These are phyloP conservation scores for Drosophila eohydei DNA, from an alignment of 2,888 invertebrate genomes.

Conservation along the genomic window DNA sequence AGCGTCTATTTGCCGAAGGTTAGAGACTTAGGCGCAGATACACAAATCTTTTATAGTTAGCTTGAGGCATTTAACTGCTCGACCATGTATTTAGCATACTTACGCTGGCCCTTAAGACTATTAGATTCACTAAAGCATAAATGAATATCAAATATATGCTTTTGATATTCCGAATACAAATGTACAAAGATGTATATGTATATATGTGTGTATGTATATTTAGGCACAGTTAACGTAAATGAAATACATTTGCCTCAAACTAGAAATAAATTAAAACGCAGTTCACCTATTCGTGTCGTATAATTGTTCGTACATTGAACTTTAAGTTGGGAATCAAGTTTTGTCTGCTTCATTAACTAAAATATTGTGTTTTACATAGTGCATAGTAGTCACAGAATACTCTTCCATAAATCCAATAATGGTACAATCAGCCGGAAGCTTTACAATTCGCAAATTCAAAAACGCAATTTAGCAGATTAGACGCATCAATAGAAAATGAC, in stretches of 20 bases:
- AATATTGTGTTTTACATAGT: neutral
- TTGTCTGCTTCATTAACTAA: neutral
- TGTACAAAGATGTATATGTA: neutral
- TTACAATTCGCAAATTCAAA: constrained; percentile 26
- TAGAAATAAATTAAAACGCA: neutral
- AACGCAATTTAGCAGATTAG: constrained; percentile 39
- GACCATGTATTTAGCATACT: constrained; percentile 28
- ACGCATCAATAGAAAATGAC: constrained; percentile 33
- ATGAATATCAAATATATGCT: constrained; percentile 16
- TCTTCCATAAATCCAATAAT: constrained; percentile 3
- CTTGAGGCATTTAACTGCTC: constrained; percentile 24
- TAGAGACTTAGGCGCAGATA: constrained; percentile 30
- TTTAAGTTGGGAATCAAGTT: neutral
- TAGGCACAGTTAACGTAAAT: neutral
- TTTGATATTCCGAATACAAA: constrained; percentile 10
- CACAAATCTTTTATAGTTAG: constrained; percentile 20
- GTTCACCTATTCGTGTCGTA: neutral
- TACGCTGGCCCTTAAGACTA: constrained; percentile 4
- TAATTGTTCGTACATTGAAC: constrained; percentile 7
- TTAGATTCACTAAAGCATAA: constrained; percentile 5
- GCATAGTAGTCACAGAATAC: neutral
- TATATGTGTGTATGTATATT: too few relatives aligned
- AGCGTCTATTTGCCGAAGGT: constrained; percentile 46
- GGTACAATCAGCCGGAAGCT: constrained; percentile 3
- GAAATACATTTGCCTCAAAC: neutral